Evolutionary conservation across 1,140 invertebrate genomes (phyloP).

Genomic region (Harpegnathos saltator): DNA sequence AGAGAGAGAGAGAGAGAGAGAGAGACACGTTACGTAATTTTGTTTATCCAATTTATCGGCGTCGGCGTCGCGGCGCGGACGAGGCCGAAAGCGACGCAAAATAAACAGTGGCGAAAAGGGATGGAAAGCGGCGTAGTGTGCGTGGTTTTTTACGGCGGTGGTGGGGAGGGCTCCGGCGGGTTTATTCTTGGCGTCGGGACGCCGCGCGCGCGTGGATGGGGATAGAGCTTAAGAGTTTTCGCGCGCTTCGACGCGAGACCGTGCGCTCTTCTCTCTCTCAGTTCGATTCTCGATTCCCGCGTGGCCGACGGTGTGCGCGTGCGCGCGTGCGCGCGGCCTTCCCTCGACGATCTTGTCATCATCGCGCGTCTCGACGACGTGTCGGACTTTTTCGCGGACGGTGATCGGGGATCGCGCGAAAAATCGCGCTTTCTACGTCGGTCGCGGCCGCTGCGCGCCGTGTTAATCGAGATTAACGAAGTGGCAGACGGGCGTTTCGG

Average conservation of each 20-base stretch:
- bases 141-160: conserved; percentile 74
- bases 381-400: no score
- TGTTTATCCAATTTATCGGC: background rate
- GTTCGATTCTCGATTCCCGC: conserved; percentile 44
- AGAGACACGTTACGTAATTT: no score
- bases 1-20: no score
- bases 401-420: conserved; percentile 12
- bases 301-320: conserved; percentile 63
- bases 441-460: background rate
- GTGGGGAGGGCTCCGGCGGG: conserved; percentile 73
- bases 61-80: background rate
- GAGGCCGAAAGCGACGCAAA: conserved; percentile 5
- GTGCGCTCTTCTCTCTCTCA: conserved; percentile 42
- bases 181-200: conserved; percentile 83
- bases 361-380: no score
- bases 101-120: conserved; percentile 32
- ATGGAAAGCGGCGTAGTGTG: conserved; percentile 47
- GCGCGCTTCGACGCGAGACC: conserved; percentile 72
- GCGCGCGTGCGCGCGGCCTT: conserved; percentile 46
- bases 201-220: conserved; percentile 76
- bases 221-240: conserved; percentile 77
- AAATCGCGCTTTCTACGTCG: conserved; percentile 4
- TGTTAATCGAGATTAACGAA: background rate
- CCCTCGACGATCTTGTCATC: no score
- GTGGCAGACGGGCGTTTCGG: background rate